Percentiles rank a stretch among this genome's conserved stretches.
Conservation (phyloP, 2,113 vertebrate species). For the Coptodon rendalli region DNA sequence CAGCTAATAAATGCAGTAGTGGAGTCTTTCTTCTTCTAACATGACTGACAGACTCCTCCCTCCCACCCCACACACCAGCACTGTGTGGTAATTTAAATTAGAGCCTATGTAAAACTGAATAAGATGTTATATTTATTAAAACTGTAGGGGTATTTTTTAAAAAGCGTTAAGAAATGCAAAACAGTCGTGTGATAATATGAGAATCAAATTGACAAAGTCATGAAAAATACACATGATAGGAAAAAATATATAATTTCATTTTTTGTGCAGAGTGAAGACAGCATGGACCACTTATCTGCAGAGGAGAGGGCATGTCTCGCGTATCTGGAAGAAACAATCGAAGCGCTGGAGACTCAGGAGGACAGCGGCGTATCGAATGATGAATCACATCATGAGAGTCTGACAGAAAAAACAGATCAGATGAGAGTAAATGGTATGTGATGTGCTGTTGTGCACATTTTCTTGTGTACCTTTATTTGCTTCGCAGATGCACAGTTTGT, state of each 20-base stretch:
- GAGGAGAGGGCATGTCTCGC: constrained; percentile 88
- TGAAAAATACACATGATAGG: not conserved
- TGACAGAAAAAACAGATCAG: not conserved
- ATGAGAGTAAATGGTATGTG: constrained; percentile 23
- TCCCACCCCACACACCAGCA: not conserved
- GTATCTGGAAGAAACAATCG: constrained; percentile 90
- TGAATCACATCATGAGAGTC: constrained; percentile 49
- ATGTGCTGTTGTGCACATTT: not conserved
- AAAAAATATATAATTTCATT: not conserved
- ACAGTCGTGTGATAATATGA: not conserved
- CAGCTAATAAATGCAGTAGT: not conserved
- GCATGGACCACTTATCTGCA: constrained; percentile 83
- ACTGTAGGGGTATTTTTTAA: not conserved
- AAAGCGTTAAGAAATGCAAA: not conserved
- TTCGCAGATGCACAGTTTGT: not conserved
- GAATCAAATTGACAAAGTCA: not conserved
- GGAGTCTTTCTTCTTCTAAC: not conserved
- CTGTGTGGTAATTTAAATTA: not conserved
- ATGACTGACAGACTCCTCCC: not conserved
- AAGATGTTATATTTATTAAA: not conserved
- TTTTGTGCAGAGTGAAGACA: constrained; percentile 77
- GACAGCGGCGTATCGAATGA: constrained; percentile 82
- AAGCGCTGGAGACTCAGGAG: constrained; percentile 82
- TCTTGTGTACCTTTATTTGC: not conserved
- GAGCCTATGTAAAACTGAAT: not conserved